Base-by-base conservation (phyloP, 2,888 invertebrate genomes). In the Hybos culiciformis region DNA sequence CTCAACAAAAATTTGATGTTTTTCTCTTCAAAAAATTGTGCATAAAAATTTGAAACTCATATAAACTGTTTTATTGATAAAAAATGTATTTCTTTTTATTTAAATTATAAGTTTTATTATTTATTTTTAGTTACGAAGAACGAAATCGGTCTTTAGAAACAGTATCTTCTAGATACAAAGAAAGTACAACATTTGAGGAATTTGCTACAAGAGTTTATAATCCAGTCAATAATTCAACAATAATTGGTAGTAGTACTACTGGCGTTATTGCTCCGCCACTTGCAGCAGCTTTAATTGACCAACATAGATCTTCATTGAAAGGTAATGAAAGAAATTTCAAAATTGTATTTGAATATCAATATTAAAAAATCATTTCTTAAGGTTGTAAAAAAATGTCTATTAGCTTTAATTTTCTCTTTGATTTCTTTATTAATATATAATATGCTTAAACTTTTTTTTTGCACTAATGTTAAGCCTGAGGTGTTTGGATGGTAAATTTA, bases 131-230 rank as follows among this genome's bases (percentile, higher is more conserved):
- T 61, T 92, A 90, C 68, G 85, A 90, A 66, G 94, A 94, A 69
- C 77, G 94, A 52, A 80, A 85, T 52, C 76, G 86, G 51, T 82
- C 82, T 21, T 72, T 96, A 50, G 83, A 85, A 57, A 84, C 82
- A 41, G 83, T 96, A 21, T 83, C 90, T 44, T 74, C 76, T 46
- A 79, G 85, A 54, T 88, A 93, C 68, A 85, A 86, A 61, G 83
- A 83, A 61, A 78, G 80, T 46, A 80, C 85, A 50, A 91, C 91
- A 42, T 96, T 90, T 70, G 96, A 96, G 69, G 81, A 83, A 51
- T 96, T 88, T 64, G 75, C 79, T 44, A 74, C 79, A 12, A 74
- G 78, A 54, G 76, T 83, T 43, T 83, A 78, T 57, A 77, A 76
- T 48, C 82, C 82, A 1, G 70, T 77, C 48, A 72, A 74, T 45